Base-by-base conservation (phyloP, 1,140 invertebrate genomes). In the Nasonia vitripennis region DNA sequence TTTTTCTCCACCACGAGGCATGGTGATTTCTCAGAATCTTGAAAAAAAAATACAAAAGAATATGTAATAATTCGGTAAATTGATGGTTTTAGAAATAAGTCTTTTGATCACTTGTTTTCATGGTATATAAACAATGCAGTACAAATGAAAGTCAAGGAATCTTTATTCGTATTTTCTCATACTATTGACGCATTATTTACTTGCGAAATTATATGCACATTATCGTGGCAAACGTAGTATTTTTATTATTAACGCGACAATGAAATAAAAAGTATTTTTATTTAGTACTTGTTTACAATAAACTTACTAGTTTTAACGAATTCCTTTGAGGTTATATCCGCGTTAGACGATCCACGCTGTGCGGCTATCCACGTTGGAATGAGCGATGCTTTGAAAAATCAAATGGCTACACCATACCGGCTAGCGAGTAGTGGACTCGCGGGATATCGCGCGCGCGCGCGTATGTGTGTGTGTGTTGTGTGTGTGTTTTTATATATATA, bases 1-100 rank as follows among this genome's bases (percentile, higher is more conserved):
- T 41, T 67, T 80, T 77, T 74, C 68, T 3, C 75, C 77, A 34
- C 23, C 77, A 62, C 85, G 80, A 83, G 85, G 85, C 85, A 86
- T 86, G 34, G 37, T 75, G 45, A 71, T 71, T 71, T 20, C 17
- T 62, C 20, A 62, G 20, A n/a, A 62, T 62, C 6, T 62, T 1
- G 6, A 6, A 7, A 62, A 20, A 20, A 62, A 62, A 7, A 17
- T 62, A 20, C 10, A 51, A 14, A 41, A 41, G 0, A 41, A 41
- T 7, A 20, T 9, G 20, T 17, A 75, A 75, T 34, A 27, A 71
- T 71, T 62, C 4, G 17, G 6, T 62, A 62, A 62, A 62, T 62
- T 20, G 6, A 62, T 17, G 2, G 17, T 17, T 62, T 20, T n/a
- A 62, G 55, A 17, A 20, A n/a, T n/a, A 5, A 6, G 1, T 20